phyloP scores from a whole-genome alignment of 2,888 invertebrate species.

The Tachina fera region DNA sequence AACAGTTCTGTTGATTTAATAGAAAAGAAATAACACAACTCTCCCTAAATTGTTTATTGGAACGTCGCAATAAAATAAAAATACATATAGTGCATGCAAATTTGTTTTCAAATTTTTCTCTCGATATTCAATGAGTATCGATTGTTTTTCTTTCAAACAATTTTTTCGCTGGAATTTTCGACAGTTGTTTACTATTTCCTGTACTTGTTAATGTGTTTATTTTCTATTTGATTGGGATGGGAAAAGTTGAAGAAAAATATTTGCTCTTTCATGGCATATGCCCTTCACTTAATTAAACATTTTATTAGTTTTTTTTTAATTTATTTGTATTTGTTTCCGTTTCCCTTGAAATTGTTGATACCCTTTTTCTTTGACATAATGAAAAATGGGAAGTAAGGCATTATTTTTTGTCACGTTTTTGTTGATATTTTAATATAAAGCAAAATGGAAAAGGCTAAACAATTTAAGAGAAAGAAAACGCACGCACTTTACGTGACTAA shows the following conservation, averaged over 20 bases:
- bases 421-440: conserved; percentile 40
- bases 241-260: background rate
- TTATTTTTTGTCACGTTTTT: conserved; percentile 65
- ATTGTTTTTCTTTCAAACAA: background rate
- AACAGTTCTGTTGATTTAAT: no score
- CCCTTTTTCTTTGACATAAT: background rate
- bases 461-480: background rate
- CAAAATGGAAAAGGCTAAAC: conserved; percentile 1
- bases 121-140: conserved; percentile 7
- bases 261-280: conserved; percentile 10
- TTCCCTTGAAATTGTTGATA: conserved; percentile 25
- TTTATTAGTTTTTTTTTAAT: conserved; percentile 38
- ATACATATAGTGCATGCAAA: no score
- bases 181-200: background rate
- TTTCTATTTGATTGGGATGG: conserved; percentile 7
- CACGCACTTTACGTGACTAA: background rate
- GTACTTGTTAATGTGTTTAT: background rate
- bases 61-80: no score
- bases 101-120: background rate
- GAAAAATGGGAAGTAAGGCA: conserved; percentile 5
- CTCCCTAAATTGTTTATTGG: no score
- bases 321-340: background rate
- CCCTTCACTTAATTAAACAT: conserved; percentile 46
- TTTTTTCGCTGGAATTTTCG: background rate
- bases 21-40: no score